phyloP scores from a whole-genome alignment of 2,797 vertebrate genomes.

The Mallotus villosus region DNA sequence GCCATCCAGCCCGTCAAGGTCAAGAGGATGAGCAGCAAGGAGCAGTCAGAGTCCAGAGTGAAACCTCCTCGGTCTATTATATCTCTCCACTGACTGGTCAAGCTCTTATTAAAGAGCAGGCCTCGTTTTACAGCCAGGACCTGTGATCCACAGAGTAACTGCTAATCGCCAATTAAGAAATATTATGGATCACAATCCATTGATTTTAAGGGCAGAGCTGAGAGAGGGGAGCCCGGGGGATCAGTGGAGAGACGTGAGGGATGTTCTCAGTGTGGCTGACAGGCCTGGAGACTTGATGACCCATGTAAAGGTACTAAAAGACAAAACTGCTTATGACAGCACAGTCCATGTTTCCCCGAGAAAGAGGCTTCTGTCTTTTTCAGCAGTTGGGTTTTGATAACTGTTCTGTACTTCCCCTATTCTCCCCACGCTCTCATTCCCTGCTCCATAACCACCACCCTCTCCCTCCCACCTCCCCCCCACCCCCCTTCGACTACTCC shows the following conservation, averaged over 20 bases:
- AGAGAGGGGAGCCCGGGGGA: conserved; percentile 41
- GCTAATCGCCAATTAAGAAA: conserved; percentile 77
- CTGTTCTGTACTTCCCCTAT: not conserved
- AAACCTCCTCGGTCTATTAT: conserved; percentile 65
- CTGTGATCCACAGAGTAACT: conserved; percentile 71
- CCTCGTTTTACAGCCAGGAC: conserved; percentile 69
- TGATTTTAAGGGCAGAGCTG: conserved; percentile 62
- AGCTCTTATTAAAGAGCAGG: conserved; percentile 71
- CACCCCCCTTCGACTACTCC: not conserved
- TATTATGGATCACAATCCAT: conserved; percentile 74
- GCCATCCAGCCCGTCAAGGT: conserved; percentile 72
- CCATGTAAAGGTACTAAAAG: conserved; percentile 23
- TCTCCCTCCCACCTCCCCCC: not conserved
- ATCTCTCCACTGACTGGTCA: conserved; percentile 51
- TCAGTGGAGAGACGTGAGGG: conserved; percentile 22
- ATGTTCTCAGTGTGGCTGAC: conserved; percentile 31
- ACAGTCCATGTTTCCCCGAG: conserved; percentile 11
- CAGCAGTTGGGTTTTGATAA: not conserved
- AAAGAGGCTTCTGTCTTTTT: conserved; percentile 4
- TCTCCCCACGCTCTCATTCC: too few species aligned
- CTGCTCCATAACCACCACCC: too few species aligned
- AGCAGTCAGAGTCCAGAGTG: conserved; percentile 51
- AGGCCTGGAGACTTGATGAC: conserved; percentile 33
- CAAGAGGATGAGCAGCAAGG: conserved; percentile 53
- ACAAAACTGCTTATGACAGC: conserved; percentile 7